Evolutionary conservation across 2,888 invertebrate species (phyloP), one percentile per base, ranked within the genome.

Genomic region (Rotaria socialis): DNA sequence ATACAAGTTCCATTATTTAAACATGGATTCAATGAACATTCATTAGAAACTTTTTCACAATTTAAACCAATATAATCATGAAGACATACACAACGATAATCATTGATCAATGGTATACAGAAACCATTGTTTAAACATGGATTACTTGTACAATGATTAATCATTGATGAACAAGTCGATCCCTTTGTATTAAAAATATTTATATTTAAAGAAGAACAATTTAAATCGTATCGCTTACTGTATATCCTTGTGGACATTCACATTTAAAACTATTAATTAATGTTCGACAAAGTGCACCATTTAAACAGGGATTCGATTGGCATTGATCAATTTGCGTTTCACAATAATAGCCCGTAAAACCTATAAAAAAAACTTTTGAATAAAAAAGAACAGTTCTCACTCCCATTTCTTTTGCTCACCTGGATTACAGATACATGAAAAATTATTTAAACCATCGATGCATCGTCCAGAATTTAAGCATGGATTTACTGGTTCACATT

Each of bases 261-360:
- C 87, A 87, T 84, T 50, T 75, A 24, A n/a, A 86, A 47, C 27
- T 52, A 56, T 75, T 85, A n/a, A 84, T 84, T 47, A 43, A 60
- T 47, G 75, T 74, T 84, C 85, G 86, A 74, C 85, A 87, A 22
- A 85, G 35, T 60, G 85, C 87, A 35, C 86, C 87, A 84, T 87
- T 87, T 67, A 80, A 50, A 55, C 87, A 87, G 16, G 87, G 87
- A 85, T 85, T 87, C 19, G 87, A 87, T 84, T 85, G 84, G 24
- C 87, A 87, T 24, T 84, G 55, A 84, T 87, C 84, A 22, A 87
- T 85, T 84, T 74, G 85, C 47, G 22, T 50, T 84, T 85, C 85
- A 85, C 87, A 87, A 43, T 85, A 75, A 41, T 67, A 19, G 56
- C 87, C 87, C 41, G 85, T 87, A 58, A 55, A 87, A 27, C 87